Conservation (phyloP, 2,113 vertebrate species). For the Amphiprion percula region DNA sequence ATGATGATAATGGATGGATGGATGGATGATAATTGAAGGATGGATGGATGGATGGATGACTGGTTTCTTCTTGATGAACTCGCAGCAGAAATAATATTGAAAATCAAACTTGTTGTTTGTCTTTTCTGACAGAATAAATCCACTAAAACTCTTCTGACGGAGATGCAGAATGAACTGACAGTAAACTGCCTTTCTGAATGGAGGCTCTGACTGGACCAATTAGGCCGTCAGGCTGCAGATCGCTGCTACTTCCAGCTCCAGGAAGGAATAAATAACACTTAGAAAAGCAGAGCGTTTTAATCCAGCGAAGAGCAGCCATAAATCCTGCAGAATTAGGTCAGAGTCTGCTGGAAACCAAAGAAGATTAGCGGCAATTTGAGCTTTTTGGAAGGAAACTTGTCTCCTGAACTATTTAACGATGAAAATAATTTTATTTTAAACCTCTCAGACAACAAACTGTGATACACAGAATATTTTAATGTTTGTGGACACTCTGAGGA, state of each 20-base stretch:
- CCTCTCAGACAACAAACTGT: no score
- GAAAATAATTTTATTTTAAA: no score
- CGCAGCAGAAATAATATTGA: not conserved
- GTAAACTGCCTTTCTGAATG: conserved; percentile 19
- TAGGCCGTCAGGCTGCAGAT: conserved; percentile 36
- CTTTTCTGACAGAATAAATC: not conserved
- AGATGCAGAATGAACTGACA: conserved; percentile 15
- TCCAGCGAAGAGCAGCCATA: conserved; percentile 17
- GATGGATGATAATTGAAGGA: no score
- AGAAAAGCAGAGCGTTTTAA: conserved; percentile 41
- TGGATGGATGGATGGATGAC: no score
- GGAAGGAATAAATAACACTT: conserved; percentile 52
- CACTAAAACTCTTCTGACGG: not conserved
- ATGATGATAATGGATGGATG: no score
- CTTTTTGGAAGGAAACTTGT: no score
- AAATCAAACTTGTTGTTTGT: not conserved
- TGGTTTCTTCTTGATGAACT: not conserved
- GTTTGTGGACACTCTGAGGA: no score
- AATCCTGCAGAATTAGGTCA: conserved; percentile 23
- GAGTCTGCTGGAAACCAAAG: no score
- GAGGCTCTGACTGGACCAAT: conserved; percentile 41
- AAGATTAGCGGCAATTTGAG: no score
- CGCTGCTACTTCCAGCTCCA: conserved; percentile 1
- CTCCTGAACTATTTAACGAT: no score
- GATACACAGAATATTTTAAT: no score